phyloP scores from a whole-genome alignment of 2,797 vertebrate genomes.

The Hippoglossus hippoglossus region DNA sequence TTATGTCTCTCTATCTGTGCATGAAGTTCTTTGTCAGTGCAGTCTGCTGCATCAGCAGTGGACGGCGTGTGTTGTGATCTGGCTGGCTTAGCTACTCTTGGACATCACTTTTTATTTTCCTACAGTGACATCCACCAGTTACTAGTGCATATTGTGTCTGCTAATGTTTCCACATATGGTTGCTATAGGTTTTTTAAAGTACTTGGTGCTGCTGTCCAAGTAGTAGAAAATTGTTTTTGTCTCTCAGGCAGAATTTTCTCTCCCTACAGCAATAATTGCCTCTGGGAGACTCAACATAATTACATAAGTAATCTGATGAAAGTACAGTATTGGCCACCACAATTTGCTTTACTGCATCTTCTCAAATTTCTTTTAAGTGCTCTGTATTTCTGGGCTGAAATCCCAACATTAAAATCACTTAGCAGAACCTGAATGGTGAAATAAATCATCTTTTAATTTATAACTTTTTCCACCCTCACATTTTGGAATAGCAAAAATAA shows the following conservation, averaged over 20 bases:
- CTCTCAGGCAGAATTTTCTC: neutral
- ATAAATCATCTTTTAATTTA: neutral
- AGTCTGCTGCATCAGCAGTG: constrained; percentile 43
- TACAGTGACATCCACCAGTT: constrained; percentile 52
- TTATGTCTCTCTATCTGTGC: constrained; percentile 46
- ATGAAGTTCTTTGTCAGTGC: constrained; percentile 64
- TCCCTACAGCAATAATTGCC: neutral
- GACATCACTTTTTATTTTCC: constrained; percentile 35
- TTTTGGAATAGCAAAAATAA: no score
- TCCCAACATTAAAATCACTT: neutral
- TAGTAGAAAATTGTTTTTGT: neutral
- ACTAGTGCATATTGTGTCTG: constrained; percentile 23
- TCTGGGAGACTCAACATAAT: neutral
- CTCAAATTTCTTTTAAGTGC: constrained; percentile 4
- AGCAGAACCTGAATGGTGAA: neutral
- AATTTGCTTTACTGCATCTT: constrained; percentile 18
- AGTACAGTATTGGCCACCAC: constrained; percentile 1
- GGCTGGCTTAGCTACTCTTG: constrained; percentile 61
- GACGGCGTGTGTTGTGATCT: constrained; percentile 57
- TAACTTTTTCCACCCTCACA: neutral
- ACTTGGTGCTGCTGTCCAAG: neutral
- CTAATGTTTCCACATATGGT: constrained; percentile 3
- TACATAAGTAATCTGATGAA: constrained; percentile 1
- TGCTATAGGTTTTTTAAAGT: neutral
- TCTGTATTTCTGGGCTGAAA: constrained; percentile 4